Base-by-base conservation (phyloP, 2,888 invertebrate genomes). In the Euplexia lucipara region DNA sequence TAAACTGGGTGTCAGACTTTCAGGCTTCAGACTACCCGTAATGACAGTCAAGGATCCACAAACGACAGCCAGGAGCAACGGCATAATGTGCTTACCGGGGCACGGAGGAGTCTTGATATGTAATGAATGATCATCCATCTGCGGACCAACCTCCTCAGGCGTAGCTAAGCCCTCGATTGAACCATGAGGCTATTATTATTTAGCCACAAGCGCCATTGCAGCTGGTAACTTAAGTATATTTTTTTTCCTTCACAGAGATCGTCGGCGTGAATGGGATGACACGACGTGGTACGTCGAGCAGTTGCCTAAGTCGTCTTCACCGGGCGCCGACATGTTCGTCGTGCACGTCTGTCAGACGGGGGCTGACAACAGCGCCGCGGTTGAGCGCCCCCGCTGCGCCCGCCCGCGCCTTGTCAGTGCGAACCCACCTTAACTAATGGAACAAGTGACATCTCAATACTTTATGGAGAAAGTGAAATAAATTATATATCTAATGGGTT, bases 271-370 rank as follows among this genome's bases (percentile, higher is more conserved):
- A 92, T 67, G 92, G 93, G 5, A 86, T 90, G 12, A 78, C 82
- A 9, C 90, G 93, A 1, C 89, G 92, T 1, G 92, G 90, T 0
- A 93, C 92, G 0, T 84, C 85, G 10, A 91, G 90, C 75, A 91
- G 90, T 70, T 90, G 87, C 63, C 81, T 83, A 14, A 90, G 90
- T 58, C 90, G 93, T 0, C 74, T 89, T 48, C 88, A 92, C 7
- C 89, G 91, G 2, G 89, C 80, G 0, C 89, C 92, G 0, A 90
- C 93, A 0, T 89, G 90, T 56, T 90, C 92, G 0, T 91, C 92
- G 1, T 90, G 86, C 53, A 70, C 87, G 0, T 93, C 92, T 0
- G 67, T 89, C 18, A 86, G 90, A 2, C 85, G 91, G 9, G 84
- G 81, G 3, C 22, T 64, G 12, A 45, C 75, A 4, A 66, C 69